phyloP scores from a whole-genome alignment of 2,113 vertebrate genomes.

The Catagonus wagneri region DNA sequence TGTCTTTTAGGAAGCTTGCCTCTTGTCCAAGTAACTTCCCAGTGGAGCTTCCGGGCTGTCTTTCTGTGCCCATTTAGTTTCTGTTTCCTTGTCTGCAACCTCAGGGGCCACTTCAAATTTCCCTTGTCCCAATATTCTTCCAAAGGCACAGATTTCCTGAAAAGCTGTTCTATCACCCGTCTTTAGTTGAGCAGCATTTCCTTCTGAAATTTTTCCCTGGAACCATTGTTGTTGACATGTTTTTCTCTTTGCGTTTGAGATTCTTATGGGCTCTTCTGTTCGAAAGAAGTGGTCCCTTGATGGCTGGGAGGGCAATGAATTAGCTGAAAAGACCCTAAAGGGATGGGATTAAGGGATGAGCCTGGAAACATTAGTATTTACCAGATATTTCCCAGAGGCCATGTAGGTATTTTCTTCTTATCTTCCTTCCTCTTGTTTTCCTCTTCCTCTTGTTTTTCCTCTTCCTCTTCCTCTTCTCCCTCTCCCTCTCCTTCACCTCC shows the following conservation, averaged over 20 bases:
- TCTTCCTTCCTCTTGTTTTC: no score
- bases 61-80: slow-evolving; percentile 88
- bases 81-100: slow-evolving; percentile 87
- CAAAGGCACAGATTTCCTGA: slow-evolving; percentile 89
- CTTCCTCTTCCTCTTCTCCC: no score
- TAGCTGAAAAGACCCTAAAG: neutral
- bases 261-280: slow-evolving; percentile 75
- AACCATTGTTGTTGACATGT: slow-evolving; percentile 77
- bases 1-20: slow-evolving; percentile 87
- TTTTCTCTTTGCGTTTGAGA: slow-evolving; percentile 76
- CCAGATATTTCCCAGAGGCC: neutral
- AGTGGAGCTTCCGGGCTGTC: slow-evolving; percentile 87
- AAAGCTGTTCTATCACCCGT: slow-evolving; percentile 84
- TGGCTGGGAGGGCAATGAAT: neutral
- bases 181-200: slow-evolving; percentile 85
- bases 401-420: neutral
- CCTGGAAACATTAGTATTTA: neutral
- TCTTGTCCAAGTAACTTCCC: slow-evolving; percentile 87
- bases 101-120: slow-evolving; percentile 90
- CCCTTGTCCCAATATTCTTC: slow-evolving; percentile 89
- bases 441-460: no score
- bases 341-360: neutral
- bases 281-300: slow-evolving; percentile 17
- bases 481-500: neutral
- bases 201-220: slow-evolving; percentile 79